Conservation (phyloP, 2,113 vertebrate species). For the Podilymbus podiceps region DNA sequence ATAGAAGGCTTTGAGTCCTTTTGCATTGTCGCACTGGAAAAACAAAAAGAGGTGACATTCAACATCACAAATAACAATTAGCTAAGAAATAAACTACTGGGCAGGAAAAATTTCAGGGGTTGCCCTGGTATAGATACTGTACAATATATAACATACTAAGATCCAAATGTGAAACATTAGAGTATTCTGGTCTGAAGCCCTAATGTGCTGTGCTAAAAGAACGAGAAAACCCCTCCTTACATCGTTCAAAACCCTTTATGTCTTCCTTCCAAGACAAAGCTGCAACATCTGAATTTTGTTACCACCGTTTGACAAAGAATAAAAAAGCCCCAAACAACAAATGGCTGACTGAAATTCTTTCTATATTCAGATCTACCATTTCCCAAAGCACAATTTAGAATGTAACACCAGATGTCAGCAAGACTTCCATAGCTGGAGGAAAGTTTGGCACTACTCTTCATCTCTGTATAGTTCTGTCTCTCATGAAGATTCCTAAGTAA, state of each 20-base stretch:
- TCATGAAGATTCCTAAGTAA: background rate
- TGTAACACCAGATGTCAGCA: background rate
- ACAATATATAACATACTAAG: background rate
- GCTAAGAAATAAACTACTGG: background rate
- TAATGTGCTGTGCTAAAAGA: background rate
- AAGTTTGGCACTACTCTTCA: background rate
- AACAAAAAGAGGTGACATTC: background rate
- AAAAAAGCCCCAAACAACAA: background rate
- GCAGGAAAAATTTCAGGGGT: background rate
- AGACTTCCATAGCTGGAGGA: background rate
- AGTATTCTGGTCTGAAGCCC: background rate
- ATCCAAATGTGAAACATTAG: background rate
- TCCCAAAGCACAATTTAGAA: background rate
- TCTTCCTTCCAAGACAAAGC: background rate
- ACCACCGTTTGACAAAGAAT: background rate
- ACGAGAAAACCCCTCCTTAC: rapidly evolving
- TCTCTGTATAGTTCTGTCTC: background rate
- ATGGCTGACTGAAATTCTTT: background rate
- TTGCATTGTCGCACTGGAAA: conserved; percentile 94
- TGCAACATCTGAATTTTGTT: background rate
- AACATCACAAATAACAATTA: background rate
- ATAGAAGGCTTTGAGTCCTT: conserved; percentile 97
- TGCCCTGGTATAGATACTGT: background rate
- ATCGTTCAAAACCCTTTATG: rapidly evolving
- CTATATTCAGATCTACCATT: background rate